Evolutionary conservation across 2,797 vertebrate species (phyloP).

Genomic region (Dendrocincla tyrannina): DNA sequence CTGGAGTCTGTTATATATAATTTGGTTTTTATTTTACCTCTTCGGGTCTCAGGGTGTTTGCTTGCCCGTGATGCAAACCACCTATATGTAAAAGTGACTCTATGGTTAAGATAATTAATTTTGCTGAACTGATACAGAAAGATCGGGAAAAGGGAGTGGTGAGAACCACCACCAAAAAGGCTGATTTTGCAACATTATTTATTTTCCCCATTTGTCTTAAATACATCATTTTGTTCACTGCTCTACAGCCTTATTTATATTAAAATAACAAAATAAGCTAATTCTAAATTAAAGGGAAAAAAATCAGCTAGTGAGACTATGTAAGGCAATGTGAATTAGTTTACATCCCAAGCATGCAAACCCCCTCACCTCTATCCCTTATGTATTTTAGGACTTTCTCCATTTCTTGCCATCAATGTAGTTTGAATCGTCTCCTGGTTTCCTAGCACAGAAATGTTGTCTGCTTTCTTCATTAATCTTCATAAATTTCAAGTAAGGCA

Average conservation of each 20-base stretch:
- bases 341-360: background rate
- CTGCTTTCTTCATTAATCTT: constrained; percentile 77
- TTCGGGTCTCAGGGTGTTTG: background rate
- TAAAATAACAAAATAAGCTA: background rate
- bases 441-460: constrained; percentile 77
- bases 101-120: background rate
- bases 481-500: constrained; percentile 77
- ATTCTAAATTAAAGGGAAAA: constrained; percentile 1
- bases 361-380: background rate
- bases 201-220: background rate
- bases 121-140: background rate
- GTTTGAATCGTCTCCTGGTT: constrained; percentile 74
- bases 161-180: background rate
- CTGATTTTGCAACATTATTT: background rate
- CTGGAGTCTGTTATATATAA: background rate
- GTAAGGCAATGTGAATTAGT: background rate
- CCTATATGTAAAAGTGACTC: background rate
- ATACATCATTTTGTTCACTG: background rate
- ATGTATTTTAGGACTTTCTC: constrained; percentile 77
- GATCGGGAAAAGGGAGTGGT: background rate
- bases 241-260: background rate
- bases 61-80: background rate
- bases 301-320: background rate
- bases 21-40: background rate
- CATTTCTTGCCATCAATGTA: constrained; percentile 72